Evolutionary conservation across 2,113 vertebrate species (phyloP).

Genomic region (Astatoreochromis straeleni): DNA sequence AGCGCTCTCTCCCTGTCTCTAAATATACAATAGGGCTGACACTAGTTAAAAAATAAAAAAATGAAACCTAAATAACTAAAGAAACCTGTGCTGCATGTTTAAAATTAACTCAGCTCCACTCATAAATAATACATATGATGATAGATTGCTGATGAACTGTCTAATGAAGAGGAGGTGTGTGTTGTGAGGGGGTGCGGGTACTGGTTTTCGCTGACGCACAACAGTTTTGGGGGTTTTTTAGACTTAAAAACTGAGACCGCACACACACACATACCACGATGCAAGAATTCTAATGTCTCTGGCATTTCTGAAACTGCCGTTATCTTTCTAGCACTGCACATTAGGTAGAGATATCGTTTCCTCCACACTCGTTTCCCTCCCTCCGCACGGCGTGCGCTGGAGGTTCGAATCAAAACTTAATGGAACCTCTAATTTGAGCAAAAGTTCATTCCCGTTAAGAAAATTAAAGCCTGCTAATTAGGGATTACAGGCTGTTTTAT

Average conservation of each 20-base stretch:
- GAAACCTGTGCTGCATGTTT: slow-evolving; percentile 23
- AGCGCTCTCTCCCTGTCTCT: not conserved
- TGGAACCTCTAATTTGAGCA: slow-evolving; percentile 48
- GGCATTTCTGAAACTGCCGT: slow-evolving; percentile 52
- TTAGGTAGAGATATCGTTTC: slow-evolving; percentile 48
- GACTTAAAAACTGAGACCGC: slow-evolving; percentile 44
- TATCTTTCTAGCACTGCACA: slow-evolving; percentile 44
- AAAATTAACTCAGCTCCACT: slow-evolving; percentile 30
- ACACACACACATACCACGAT: not conserved
- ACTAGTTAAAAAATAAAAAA: slow-evolving; percentile 1
- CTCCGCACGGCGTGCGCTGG: not conserved
- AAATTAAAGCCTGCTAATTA: slow-evolving; percentile 49
- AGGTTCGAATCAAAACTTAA: slow-evolving; percentile 42
- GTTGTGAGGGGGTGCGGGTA: not conserved
- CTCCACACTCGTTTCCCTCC: slow-evolving; percentile 25
- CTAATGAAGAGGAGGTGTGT: slow-evolving; percentile 57
- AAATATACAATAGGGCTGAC: slow-evolving; percentile 19
- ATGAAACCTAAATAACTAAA: slow-evolving; percentile 27
- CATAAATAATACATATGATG: slow-evolving; percentile 65
- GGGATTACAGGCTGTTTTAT: slow-evolving; percentile 21
- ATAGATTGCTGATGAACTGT: slow-evolving; percentile 69
- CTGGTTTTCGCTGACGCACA: slow-evolving; percentile 51
- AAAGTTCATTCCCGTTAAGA: slow-evolving; percentile 53
- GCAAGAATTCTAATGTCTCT: slow-evolving; percentile 54
- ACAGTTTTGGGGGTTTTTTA: not conserved